Evolutionary conservation across 2,797 vertebrate genomes (phyloP), one percentile per base, ranked within the genome.

Genomic region (Ceyx erithaca): DNA sequence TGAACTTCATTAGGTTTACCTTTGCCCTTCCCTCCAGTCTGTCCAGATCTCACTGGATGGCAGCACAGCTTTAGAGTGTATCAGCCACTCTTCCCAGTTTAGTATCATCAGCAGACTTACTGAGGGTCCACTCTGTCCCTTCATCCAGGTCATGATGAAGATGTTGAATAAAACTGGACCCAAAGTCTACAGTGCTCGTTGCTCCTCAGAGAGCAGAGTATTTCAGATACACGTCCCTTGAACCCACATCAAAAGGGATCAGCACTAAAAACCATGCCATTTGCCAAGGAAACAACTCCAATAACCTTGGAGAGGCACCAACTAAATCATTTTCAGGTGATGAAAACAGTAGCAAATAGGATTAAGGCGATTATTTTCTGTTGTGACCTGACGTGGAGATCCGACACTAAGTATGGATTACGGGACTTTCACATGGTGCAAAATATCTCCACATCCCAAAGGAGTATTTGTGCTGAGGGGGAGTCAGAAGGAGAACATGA

Each of bases 331-430:
- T 89, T 61, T 62, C 48, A 68, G 84, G 73, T 66, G 90, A 85
- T 15, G 66, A 83, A 95, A 92, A 92, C 46, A 93, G 92, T 4
- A 75, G 79, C 55, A 90, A 92, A 85, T 43, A 90, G 78, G 84
- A 93, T 94, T 87, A 93, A 72, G 0, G 4, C 0, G 23, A 93
- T 84, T 80, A 41, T 92, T 91, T 81, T 87, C 28, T 52, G 48
- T 55, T 72, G 78, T 43, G 85, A 91, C 89, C 83, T 69, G 66
- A 62, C 0, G 2, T 14, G 26, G 54, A 78, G 52, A 86, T 80
- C 80, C 67, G 80, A 87, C 87, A n/a, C 72, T 75, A 76, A 87
- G 63, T 41, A 58, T 11, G 83, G 87, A 91, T 91, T 83, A 92
- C 55, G 87, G 9, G 87, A 88, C 84, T 94, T 85, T 66, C 90